Conservation (phyloP, 2,888 invertebrate species). For the Apamea epomidion region DNA sequence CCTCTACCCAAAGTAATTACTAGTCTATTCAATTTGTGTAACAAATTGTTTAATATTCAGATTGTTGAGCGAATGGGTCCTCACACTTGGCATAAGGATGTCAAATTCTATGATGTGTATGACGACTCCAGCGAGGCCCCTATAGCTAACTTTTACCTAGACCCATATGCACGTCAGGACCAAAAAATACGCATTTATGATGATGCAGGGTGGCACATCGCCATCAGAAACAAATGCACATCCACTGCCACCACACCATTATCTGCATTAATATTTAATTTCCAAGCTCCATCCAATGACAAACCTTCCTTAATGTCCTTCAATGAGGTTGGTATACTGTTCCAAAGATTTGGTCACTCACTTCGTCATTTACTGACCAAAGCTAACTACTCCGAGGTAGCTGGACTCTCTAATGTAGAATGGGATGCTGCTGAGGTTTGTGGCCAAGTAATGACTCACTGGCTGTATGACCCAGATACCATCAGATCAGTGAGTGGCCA, state of each 20-base stretch:
- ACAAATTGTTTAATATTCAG: conserved; percentile 94
- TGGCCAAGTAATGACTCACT: conserved; percentile 95
- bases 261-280: conserved; percentile 96
- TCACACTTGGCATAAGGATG: conserved; percentile 96
- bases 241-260: conserved; percentile 92
- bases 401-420: conserved; percentile 96
- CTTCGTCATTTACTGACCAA: conserved; percentile 96
- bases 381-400: conserved; percentile 95
- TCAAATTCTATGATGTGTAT: conserved; percentile 95
- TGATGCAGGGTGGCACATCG: conserved; percentile 94
- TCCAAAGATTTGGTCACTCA: conserved; percentile 96
- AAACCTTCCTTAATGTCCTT: conserved; percentile 94
- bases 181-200: conserved; percentile 91
- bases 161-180: conserved; percentile 93
- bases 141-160: conserved; percentile 96
- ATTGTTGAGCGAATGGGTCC: conserved; percentile 92
- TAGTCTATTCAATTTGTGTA: conserved; percentile 94
- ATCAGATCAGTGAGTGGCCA: conserved; percentile 93
- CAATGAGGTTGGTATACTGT: conserved; percentile 94
- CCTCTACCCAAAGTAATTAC: conserved; percentile 95
- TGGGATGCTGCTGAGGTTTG: conserved; percentile 98
- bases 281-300: conserved; percentile 91
- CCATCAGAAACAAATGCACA: conserved; percentile 93
- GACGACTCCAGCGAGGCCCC: conserved; percentile 92
- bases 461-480: conserved; percentile 92